Evolutionary conservation across 2,888 invertebrate species (phyloP), one percentile per base, ranked within the genome.

Genomic region (Papilio demoleus): DNA sequence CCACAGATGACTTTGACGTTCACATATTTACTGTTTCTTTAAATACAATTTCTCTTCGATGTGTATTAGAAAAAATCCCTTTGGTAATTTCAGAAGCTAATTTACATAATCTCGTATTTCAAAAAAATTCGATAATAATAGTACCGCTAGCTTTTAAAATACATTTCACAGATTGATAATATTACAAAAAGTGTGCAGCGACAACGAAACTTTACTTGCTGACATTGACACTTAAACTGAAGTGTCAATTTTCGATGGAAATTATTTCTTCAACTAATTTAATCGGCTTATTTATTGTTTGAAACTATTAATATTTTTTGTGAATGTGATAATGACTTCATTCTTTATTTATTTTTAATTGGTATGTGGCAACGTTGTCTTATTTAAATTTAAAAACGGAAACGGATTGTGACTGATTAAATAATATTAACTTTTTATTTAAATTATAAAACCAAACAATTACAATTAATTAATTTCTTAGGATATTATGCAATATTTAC

Each of bases 1-100:
- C 6, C 50, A 50, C 53, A 56, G 53, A 56, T 42, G 22, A 24
- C 56, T 56, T 31, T 50, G 22, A 42, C 36, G 17, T 12, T 47
- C 22, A 47, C 47, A 47, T 19, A 31, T 31, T 3, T n/a, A n/a
- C n/a, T n/a, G n/a, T n/a, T n/a, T n/a, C n/a, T n/a, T n/a, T n/a
- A n/a, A n/a, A n/a, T n/a, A n/a, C n/a, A n/a, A n/a, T n/a, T n/a
- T n/a, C n/a, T n/a, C n/a, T n/a, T n/a, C n/a, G n/a, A n/a, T n/a
- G n/a, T n/a, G n/a, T n/a, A 31, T 31, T 31, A 31, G 3, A 31
- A 31, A 31, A 31, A 31, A 31, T 31, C 6, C 6, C 3, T 31
- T 31, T 31, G 6, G 3, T 31, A 31, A 31, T 31, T 31, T 31
- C 31, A 31, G 3, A 6, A 31, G 31, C 6, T 31, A 31, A 31